phyloP scores from a whole-genome alignment of 2,888 invertebrate genomes.

The Furcula furcula region DNA sequence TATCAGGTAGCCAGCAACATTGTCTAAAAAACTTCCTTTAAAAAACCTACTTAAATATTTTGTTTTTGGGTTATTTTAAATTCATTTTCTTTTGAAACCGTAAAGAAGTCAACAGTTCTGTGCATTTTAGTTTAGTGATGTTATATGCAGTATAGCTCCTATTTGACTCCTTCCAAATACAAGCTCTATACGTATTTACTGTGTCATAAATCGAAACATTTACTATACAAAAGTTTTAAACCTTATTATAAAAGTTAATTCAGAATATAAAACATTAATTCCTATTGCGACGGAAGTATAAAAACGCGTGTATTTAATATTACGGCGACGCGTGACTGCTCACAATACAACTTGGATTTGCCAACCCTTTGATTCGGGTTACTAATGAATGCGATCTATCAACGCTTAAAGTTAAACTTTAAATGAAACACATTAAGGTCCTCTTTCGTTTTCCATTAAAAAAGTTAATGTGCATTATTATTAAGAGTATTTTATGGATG shows the following conservation, averaged over 20 bases:
- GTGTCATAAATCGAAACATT: no score
- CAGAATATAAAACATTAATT: constrained; percentile 45
- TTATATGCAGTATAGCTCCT: no score
- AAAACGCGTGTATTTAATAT: constrained; percentile 68
- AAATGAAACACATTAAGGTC: constrained; percentile 23
- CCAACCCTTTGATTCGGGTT: constrained; percentile 75
- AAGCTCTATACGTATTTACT: no score
- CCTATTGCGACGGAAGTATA: constrained; percentile 71
- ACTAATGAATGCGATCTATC: constrained; percentile 59
- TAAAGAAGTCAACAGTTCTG: no score
- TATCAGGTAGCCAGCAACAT: no score
- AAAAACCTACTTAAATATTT: no score
- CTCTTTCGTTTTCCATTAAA: constrained; percentile 15
- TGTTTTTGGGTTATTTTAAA: no score
- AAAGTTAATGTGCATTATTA: constrained; percentile 59
- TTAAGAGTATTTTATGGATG: constrained; percentile 70
- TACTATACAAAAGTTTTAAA: constrained; percentile 15
- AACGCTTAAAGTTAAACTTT: constrained; percentile 31
- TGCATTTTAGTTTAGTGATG: no score
- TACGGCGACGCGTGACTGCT: constrained; percentile 74
- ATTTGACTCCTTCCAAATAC: no score
- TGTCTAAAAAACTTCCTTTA: no score
- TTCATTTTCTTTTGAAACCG: no score
- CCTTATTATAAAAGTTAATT: constrained; percentile 26
- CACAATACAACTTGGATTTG: constrained; percentile 78